Evolutionary conservation across 2,888 invertebrate genomes (phyloP).

Genomic region (Vesta saturnalis): DNA sequence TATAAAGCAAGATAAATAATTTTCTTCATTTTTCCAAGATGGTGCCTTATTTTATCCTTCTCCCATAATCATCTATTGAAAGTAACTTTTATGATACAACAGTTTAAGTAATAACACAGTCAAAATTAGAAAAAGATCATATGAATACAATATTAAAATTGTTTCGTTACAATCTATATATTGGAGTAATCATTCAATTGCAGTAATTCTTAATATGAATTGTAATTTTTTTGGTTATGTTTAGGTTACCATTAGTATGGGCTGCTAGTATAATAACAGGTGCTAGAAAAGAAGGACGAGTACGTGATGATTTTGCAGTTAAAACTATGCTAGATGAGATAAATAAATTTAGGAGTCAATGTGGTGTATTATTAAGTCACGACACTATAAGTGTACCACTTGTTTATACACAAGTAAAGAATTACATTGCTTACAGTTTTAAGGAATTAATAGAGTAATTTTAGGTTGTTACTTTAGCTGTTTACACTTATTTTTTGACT

Average conservation of each 20-base stretch:
- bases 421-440: neutral
- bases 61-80: too few relatives aligned
- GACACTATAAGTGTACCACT: slow-evolving; percentile 84
- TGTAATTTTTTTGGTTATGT: slow-evolving; percentile 33
- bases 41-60: too few relatives aligned
- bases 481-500: slow-evolving; percentile 91
- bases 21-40: too few relatives aligned
- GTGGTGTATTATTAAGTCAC: slow-evolving; percentile 78
- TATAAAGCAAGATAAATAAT: too few relatives aligned
- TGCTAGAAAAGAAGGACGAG: slow-evolving; percentile 89
- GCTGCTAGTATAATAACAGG: slow-evolving; percentile 89
- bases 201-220: too few relatives aligned
- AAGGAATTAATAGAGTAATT: slow-evolving; percentile 53
- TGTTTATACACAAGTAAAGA: slow-evolving; percentile 79
- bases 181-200: too few relatives aligned
- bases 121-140: too few relatives aligned
- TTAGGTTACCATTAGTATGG: slow-evolving; percentile 88
- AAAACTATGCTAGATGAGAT: slow-evolving; percentile 90
- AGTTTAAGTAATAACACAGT: too few relatives aligned
- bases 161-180: too few relatives aligned
- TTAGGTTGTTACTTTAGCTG: slow-evolving; percentile 85
- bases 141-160: too few relatives aligned
- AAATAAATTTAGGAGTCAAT: slow-evolving; percentile 84
- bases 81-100: too few relatives aligned
- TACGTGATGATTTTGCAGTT: slow-evolving; percentile 91